Conservation (phyloP, 1,140 invertebrate species). For the Papilio xuthus region DNA sequence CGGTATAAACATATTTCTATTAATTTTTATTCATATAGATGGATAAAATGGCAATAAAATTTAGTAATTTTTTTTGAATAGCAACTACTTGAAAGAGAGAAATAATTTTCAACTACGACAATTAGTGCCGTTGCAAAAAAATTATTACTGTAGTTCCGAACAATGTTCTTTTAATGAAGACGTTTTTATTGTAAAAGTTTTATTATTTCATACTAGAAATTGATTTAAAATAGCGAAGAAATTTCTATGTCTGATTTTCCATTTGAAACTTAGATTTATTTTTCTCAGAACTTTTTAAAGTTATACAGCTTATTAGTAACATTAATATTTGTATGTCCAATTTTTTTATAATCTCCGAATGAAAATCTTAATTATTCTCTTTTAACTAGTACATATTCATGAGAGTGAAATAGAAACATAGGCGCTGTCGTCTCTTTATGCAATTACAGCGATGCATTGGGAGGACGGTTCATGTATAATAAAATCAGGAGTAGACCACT, state of each 20-base stretch:
- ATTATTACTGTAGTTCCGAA: background rate
- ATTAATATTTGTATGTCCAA: no score
- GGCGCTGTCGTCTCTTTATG: background rate
- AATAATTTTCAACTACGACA: conserved; percentile 1
- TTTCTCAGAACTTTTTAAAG: background rate
- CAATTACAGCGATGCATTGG: background rate
- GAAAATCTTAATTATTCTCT: background rate
- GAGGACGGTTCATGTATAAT: conserved; percentile 6
- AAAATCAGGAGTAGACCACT: background rate
- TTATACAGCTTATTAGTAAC: background rate
- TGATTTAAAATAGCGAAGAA: background rate
- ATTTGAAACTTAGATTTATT: background rate
- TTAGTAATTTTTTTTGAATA: background rate
- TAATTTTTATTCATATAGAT: no score
- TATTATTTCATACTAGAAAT: background rate
- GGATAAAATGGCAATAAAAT: background rate
- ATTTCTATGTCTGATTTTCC: background rate
- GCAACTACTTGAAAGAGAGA: background rate
- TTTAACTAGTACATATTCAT: conserved; percentile 10
- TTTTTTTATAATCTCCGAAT: background rate
- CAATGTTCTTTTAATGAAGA: conserved; percentile 12
- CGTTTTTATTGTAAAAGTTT: conserved; percentile 1
- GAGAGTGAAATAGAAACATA: background rate
- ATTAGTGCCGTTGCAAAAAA: background rate
- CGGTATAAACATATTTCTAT: no score